phyloP scores from a whole-genome alignment of 1,140 invertebrate genomes.

The Armadillidium nasatum region DNA sequence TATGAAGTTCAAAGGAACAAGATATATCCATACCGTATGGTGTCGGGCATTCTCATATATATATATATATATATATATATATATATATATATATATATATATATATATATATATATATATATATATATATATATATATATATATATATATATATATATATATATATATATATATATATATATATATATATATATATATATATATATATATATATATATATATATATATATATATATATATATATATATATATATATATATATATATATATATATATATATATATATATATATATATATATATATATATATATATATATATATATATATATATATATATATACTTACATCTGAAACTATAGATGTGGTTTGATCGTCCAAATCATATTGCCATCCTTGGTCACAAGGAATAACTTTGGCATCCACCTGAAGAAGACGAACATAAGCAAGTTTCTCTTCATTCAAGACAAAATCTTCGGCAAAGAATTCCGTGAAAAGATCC shows the following conservation, averaged over 20 bases:
- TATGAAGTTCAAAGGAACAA: too few relatives aligned
- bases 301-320: constrained; percentile 17
- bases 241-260: neutral
- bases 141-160: too few relatives aligned
- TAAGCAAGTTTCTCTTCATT: neutral
- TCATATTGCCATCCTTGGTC: constrained; percentile 32
- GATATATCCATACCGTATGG: too few relatives aligned
- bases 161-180: too few relatives aligned
- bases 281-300: constrained; percentile 16
- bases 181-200: too few relatives aligned
- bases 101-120: too few relatives aligned
- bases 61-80: too few relatives aligned
- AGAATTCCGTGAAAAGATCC: neutral
- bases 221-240: too few relatives aligned
- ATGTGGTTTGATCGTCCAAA: constrained; percentile 27
- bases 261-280: constrained; percentile 17
- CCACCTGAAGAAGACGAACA: constrained; percentile 1
- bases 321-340: neutral
- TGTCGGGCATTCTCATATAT: too few relatives aligned
- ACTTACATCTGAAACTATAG: constrained; percentile 33
- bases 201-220: too few relatives aligned
- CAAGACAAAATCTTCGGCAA: neutral
- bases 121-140: too few relatives aligned
- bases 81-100: too few relatives aligned
- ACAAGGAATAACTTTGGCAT: constrained; percentile 27